These are phyloP conservation scores for Uria aalge DNA, from an alignment of 2,113 vertebrate species.

Conservation along the genomic window DNA sequence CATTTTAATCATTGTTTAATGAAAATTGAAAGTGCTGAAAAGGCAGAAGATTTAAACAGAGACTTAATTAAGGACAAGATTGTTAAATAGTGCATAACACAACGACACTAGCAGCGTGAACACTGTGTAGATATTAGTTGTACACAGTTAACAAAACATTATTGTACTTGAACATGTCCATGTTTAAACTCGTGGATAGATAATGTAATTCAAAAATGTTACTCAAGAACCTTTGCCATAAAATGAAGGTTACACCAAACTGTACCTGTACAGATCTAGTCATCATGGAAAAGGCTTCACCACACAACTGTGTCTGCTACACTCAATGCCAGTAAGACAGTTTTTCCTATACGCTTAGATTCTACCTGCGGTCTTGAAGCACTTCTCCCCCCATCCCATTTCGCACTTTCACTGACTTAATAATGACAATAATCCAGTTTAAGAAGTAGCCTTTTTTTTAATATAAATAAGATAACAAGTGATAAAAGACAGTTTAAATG, in stretches of 20 bases:
- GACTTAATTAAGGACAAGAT: not conserved
- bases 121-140: not conserved
- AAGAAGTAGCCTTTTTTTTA: not conserved
- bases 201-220: not conserved
- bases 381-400: not conserved
- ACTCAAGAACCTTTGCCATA: not conserved
- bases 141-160: not conserved
- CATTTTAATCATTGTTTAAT: not conserved
- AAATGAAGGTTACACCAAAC: not conserved
- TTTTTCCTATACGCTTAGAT: not conserved
- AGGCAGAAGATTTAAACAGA: not conserved
- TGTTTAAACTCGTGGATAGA: not conserved
- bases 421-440: not conserved
- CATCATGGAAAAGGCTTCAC: not conserved
- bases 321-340: too few relatives aligned
- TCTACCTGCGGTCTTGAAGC: not conserved
- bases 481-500: not conserved
- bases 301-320: not conserved
- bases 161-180: fast-evolving
- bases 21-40: not conserved
- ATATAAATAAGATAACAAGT: not conserved
- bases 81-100: not conserved
- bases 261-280: not conserved
- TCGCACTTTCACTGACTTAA: not conserved
- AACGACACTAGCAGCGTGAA: not conserved